Base-by-base conservation (phyloP, 2,888 invertebrate species). In the Pristionchus arcanus region DNA sequence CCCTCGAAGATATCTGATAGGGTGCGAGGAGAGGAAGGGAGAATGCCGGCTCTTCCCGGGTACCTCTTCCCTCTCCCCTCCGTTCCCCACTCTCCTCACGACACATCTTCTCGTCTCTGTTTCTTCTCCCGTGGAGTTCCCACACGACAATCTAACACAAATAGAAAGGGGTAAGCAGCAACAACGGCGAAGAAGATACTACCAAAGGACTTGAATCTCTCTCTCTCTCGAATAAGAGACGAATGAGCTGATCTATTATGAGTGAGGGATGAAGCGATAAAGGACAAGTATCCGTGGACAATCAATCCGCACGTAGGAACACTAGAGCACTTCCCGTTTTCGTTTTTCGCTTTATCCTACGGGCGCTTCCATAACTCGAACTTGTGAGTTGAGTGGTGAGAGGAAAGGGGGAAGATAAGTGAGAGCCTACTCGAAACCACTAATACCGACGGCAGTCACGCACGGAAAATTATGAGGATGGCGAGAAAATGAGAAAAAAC, bases 1-100 rank as follows among this genome's bases (percentile, higher is more conserved):
- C 81, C 19, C 37, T 21, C 42, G 42, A 42, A 42, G 81, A 81
- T 81, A 81, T 81, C 81, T 81, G 81, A 81, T 81, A 81, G 81
- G n/a, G 81, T 53, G 81, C 81, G 81, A 81, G 81, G 49, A 81
- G 49, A 53, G 49, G 77, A 81, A n/a, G 63, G 42, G 11, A 49
- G 42, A 49, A 13, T 49, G 42, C 42, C 25, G n/a, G 63, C 63
- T 63, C 63, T 63, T 63, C 63, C 63, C 63, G 63, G n/a, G 63
- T 63, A 28, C 16, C 81, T 49, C 49, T 25, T 49, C 25, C 49
- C 49, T 53, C 81, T 42, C 81, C 3, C 31, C 28, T 16, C 31
- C 68, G 68, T 34, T 71, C 71, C 71, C 71, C 71, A 34, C 71
- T 71, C 71, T 71, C 71, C 74, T 34, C 37, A 37, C 71, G 71